Conservation (phyloP, 2,113 vertebrate genomes). For the Arothron firmamentum region DNA sequence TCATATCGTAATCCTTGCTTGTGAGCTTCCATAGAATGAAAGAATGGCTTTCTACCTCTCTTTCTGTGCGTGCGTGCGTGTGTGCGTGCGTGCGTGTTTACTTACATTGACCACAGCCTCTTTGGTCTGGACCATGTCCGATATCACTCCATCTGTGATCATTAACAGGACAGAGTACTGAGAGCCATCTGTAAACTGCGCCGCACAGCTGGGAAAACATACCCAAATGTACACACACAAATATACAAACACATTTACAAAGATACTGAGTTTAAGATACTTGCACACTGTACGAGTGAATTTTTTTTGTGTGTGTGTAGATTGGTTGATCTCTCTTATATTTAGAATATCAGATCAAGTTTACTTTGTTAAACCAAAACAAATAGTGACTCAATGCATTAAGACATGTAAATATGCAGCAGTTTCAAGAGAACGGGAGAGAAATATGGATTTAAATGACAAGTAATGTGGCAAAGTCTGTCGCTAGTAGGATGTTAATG, state of each 20-base stretch:
- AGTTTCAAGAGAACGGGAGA: too few relatives aligned
- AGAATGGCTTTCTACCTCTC: too few relatives aligned
- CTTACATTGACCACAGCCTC: constrained; percentile 95
- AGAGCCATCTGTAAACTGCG: constrained; percentile 89
- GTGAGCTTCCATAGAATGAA: too few relatives aligned
- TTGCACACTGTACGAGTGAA: neutral
- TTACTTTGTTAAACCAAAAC: too few relatives aligned
- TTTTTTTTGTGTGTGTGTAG: too few relatives aligned
- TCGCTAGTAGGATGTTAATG: too few relatives aligned
- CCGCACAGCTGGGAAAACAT: constrained; percentile 75
- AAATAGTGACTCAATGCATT: too few relatives aligned
- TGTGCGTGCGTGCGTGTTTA: constrained; percentile 41
- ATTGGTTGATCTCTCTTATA: too few relatives aligned
- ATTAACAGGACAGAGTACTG: constrained; percentile 97
- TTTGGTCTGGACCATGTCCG: constrained; percentile 97
- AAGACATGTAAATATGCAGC: too few relatives aligned
- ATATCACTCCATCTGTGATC: constrained; percentile 97
- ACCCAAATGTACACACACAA: constrained; percentile 7
- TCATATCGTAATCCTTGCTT: neutral
- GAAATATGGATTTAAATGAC: too few relatives aligned
- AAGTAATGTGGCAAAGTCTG: too few relatives aligned
- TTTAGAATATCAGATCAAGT: too few relatives aligned
- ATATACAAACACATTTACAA: constrained; percentile 10
- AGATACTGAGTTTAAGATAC: constrained; percentile 21
- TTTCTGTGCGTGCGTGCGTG: constrained; percentile 16